A percentile compares a stretch with the other conserved stretches of the same genome.
Conservation (phyloP, 2,797 vertebrate genomes). For the Melanotaenia boesemani region DNA sequence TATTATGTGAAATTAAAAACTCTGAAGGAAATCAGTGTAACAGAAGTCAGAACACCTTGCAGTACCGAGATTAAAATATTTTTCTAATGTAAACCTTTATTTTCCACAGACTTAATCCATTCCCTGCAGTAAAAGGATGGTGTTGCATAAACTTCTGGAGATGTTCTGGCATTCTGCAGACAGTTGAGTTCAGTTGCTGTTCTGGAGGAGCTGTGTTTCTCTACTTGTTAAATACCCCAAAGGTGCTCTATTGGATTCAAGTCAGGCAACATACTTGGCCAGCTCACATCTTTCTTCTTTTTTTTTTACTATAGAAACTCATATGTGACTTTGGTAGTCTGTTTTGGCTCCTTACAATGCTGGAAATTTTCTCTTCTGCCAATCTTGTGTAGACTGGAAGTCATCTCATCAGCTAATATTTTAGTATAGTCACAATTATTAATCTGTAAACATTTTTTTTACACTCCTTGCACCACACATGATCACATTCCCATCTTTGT, state of each 20-base stretch:
- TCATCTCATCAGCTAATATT: slow-evolving; percentile 6
- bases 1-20: background rate
- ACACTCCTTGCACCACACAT: background rate
- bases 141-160: background rate
- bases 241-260: slow-evolving; percentile 3
- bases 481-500: slow-evolving; percentile 8
- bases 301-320: background rate
- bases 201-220: slow-evolving; percentile 1
- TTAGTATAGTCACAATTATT: too few species aligned
- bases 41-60: background rate
- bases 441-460: background rate
- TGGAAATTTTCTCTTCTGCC: background rate
- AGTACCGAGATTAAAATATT: background rate
- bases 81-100: background rate
- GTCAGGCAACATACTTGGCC: background rate
- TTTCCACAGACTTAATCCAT: background rate
- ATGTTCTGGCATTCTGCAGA: background rate
- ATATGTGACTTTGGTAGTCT: background rate
- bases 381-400: background rate
- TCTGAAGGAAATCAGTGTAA: background rate
- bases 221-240: background rate
- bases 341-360: background rate
- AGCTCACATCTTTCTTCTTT: background rate
- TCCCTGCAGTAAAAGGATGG: too few species aligned
- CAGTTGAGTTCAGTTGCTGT: background rate